A percentile compares a stretch with the other conserved stretches of the same genome.
Conservation (phyloP, 2,888 invertebrate species). For the Amphimallon solstitiale region DNA sequence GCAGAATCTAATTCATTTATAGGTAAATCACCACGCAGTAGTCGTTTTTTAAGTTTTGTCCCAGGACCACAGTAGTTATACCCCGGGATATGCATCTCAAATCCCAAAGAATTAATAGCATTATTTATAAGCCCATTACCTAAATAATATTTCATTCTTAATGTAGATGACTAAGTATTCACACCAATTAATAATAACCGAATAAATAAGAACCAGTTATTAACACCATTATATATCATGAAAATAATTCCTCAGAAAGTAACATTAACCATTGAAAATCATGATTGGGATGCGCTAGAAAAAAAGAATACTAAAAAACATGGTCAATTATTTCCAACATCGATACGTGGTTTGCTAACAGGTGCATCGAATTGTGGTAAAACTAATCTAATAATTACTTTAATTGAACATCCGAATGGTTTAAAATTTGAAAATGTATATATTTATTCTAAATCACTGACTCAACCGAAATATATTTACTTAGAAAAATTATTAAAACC, state of each 20-base stretch:
- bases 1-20: too few species aligned
- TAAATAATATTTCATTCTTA: constrained; percentile 2
- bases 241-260: not conserved
- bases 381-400: constrained; percentile 55
- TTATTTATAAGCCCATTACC: too few species aligned
- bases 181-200: not conserved
- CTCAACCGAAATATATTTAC: constrained; percentile 51
- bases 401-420: constrained; percentile 54
- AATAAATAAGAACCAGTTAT: not conserved
- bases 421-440: constrained; percentile 58
- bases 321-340: constrained; percentile 7
- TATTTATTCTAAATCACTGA: constrained; percentile 52
- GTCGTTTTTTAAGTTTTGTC: too few species aligned
- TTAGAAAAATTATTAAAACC: constrained; percentile 11
- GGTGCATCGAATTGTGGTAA: constrained; percentile 56
- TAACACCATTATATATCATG: not conserved
- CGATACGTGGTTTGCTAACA: constrained; percentile 11
- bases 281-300: constrained; percentile 3
- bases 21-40: too few species aligned
- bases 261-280: constrained; percentile 6
- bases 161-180: not conserved
- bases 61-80: too few species aligned
- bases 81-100: too few species aligned
- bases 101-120: too few species aligned
- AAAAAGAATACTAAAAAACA: constrained; percentile 1